Conservation (phyloP, 1,140 invertebrate species). For the Medauroidea extradentata region DNA sequence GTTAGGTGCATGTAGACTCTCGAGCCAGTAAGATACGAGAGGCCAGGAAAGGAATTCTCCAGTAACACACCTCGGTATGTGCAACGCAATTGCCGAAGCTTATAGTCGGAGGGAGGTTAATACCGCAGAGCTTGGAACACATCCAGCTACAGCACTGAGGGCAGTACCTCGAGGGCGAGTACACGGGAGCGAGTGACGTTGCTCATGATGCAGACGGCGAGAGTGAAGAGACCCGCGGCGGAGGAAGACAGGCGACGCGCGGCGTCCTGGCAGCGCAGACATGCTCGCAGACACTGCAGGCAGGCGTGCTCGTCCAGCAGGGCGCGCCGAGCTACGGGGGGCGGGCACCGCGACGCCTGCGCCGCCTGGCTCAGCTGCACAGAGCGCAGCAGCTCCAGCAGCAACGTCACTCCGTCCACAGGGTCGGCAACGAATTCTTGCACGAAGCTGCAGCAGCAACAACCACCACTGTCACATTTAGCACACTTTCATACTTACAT, state of each 20-base stretch:
- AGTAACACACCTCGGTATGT: too few species aligned
- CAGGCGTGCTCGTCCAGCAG: slow-evolving; percentile 84
- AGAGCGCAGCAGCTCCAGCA: slow-evolving; percentile 53
- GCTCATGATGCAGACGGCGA: slow-evolving; percentile 83
- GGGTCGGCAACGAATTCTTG: slow-evolving; percentile 82
- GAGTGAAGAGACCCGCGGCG: slow-evolving; percentile 76
- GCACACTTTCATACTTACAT: too few species aligned
- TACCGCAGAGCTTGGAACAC: too few species aligned
- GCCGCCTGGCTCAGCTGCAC: slow-evolving; percentile 59
- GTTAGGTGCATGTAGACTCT: too few species aligned
- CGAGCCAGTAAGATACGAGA: too few species aligned
- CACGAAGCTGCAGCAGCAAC: slow-evolving; percentile 63
- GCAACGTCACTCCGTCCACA: slow-evolving; percentile 72
- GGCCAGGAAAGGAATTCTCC: too few species aligned
- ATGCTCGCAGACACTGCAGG: slow-evolving; percentile 80
- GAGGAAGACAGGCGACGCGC: slow-evolving; percentile 66
- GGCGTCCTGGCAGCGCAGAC: slow-evolving; percentile 68
- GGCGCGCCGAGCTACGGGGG: slow-evolving; percentile 59
- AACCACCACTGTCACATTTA: too few species aligned
- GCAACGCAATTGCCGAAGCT: too few species aligned
- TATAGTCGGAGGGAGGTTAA: too few species aligned
- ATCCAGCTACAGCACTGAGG: too few species aligned
- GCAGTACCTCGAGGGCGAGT: slow-evolving; percentile 72
- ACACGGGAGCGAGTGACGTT: slow-evolving; percentile 77
- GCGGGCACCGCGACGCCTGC: slow-evolving; percentile 46